Percentiles rank a stretch among this genome's conserved stretches.
Evolutionary conservation across 2,113 vertebrate species (phyloP).

Genomic region (Theristicus caerulescens): DNA sequence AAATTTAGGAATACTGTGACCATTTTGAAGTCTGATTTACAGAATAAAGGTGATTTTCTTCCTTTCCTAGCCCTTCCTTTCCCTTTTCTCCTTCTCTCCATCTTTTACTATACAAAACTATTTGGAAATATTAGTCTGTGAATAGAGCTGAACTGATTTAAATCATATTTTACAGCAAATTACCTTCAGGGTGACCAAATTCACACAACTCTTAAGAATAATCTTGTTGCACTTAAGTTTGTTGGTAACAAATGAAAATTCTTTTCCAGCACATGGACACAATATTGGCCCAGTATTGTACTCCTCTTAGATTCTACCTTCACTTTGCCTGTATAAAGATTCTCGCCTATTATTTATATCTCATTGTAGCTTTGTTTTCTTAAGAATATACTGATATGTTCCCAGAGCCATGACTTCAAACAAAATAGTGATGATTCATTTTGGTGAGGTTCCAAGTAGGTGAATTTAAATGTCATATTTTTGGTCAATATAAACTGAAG

Average conservation of each 20-base stretch:
- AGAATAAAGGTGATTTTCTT: background rate
- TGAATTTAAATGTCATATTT: constrained; percentile 8
- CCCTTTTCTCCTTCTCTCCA: background rate
- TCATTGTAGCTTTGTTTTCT: background rate
- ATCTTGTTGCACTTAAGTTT: background rate
- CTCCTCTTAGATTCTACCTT: background rate
- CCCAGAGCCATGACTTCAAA: background rate
- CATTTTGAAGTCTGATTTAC: background rate
- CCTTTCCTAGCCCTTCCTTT: background rate
- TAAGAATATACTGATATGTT: background rate
- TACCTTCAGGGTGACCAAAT: background rate
- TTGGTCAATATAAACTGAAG: constrained; percentile 26
- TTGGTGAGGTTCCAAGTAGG: constrained; percentile 26
- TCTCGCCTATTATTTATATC: background rate
- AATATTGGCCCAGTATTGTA: background rate
- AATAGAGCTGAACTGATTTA: background rate
- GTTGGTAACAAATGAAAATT: background rate
- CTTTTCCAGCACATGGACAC: background rate
- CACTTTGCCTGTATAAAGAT: background rate
- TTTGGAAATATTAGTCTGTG: background rate
- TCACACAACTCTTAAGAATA: background rate
- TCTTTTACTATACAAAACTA: background rate
- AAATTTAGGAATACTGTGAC: background rate
- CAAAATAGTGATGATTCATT: background rate
- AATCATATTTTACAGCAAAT: background rate